Base-by-base conservation (phyloP, 2,888 invertebrate species). In the Plebejus melissa region DNA sequence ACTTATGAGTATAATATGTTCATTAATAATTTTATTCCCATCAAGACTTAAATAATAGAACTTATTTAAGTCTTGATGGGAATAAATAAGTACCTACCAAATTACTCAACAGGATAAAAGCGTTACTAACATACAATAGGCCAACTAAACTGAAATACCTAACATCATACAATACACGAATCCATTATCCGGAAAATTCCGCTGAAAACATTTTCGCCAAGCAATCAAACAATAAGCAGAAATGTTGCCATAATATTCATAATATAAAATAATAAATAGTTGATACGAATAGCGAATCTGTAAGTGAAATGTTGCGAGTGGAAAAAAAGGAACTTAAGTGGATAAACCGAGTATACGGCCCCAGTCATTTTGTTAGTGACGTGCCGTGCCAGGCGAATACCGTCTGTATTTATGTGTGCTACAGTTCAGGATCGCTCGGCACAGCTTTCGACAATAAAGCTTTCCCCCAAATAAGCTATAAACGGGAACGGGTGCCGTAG, bases 401-500 rank as follows among this genome's bases (percentile, higher is more conserved):
- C 4, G 16, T 13, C 32, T 16, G 9, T 65, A 16, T 65, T 4
- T 0, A 3, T 0, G 0, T 1, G 13, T 5, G 32, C 0, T 32
- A 32, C 4, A 13, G 65, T 11, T 4, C 13, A 32, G 13, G 32
- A 16, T 36, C 77, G 81, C 78, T 83, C 87, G 87, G 87, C 91
- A 90, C 91, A 90, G 91, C 88, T 88, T 90, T 90, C 88, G 91
- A 88, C 91, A 92, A 92, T 93, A 92, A 93, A 92, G 91, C 91
- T 91, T 91, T 93, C 91, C 93, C 93, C 93, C 93, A 91, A 93
- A 93, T 92, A 92, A 93, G 92, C 93, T 87, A 93, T 93, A 92
- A 93, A 93, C 89, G 88, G 87, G 89, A 86, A 86, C 91, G 90
- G 89, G 89, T 90, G 90, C 89, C 80, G 75, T 87, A 85, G 85